Percentiles rank a stretch among this genome's conserved stretches.
phyloP scores from a whole-genome alignment of 2,113 vertebrate genomes.

The Nibea coibor region DNA sequence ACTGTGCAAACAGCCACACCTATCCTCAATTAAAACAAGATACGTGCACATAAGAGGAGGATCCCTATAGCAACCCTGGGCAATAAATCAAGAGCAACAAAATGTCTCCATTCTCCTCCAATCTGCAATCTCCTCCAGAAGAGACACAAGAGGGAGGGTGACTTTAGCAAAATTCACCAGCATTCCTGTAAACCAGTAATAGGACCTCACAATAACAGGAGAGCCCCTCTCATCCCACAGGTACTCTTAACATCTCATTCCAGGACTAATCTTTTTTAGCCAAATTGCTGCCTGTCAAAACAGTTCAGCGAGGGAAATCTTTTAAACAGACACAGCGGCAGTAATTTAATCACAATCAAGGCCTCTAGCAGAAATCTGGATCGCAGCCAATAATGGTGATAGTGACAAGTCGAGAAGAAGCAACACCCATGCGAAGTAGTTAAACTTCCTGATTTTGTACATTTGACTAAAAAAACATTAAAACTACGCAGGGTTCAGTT shows the following conservation, averaged over 20 bases:
- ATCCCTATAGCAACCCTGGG: slow-evolving; percentile 57
- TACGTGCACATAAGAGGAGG: slow-evolving; percentile 48
- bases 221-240: slow-evolving; percentile 64
- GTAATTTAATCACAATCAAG: slow-evolving; percentile 76
- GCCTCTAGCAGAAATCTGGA: slow-evolving; percentile 61
- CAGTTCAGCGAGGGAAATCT: slow-evolving; percentile 71
- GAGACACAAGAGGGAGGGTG: slow-evolving; percentile 24
- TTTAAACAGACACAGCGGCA: slow-evolving; percentile 70
- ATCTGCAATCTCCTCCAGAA: slow-evolving; percentile 18
- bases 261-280: slow-evolving; percentile 71
- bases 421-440: slow-evolving; percentile 3
- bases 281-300: slow-evolving; percentile 80
- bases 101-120: slow-evolving; percentile 33
- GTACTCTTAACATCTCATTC: slow-evolving; percentile 74
- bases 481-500: background rate
- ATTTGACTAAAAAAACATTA: background rate
- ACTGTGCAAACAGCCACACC: slow-evolving; percentile 38
- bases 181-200: slow-evolving; percentile 75
- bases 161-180: slow-evolving; percentile 55
- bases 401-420: slow-evolving; percentile 4
- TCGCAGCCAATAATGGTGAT: slow-evolving; percentile 52
- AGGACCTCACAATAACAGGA: slow-evolving; percentile 72
- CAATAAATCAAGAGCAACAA: slow-evolving; percentile 54
- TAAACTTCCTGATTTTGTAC: slow-evolving; percentile 23
- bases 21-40: slow-evolving; percentile 56